Evolutionary conservation across 1,140 invertebrate species (phyloP), one percentile per base, ranked within the genome.

Genomic region (Scaptomyza montana): DNA sequence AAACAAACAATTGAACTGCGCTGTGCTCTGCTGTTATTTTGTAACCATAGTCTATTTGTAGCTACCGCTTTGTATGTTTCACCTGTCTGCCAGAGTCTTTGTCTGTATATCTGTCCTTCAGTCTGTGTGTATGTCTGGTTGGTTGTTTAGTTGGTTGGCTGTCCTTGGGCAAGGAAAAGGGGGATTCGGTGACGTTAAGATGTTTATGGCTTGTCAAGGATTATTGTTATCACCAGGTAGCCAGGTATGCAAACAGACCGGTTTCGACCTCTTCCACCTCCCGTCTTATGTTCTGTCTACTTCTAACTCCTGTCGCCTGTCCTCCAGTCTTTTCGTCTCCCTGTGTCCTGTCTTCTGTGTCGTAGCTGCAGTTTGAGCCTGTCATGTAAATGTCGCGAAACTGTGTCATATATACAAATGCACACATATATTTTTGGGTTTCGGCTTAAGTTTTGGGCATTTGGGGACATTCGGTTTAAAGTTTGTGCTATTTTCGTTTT

Each of bases 171-270:
- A 21, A 5, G 30, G 33, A 8, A 36, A 30, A 30, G 5, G 5
- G 30, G 50, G 49, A 61, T 71, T 7, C 25, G 55, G 55, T 68
- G 78, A 87, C 84, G 85, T 87, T 86, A 89, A 89, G 84, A 89
- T 89, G 84, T 89, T 89, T 89, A 89, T 89, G 84, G 79, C 84
- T 89, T 89, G 84, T 89, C 84, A 89, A 84, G 84, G 84, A 89
- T 89, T 89, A 89, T 89, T 89, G 84, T 89, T 89, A 89, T 89
- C 84, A 80, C 79, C 84, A 84, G 77, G 61, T 77, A 77, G 85
- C 84, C 84, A 89, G 84, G 77, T 89, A 89, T 84, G 79, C 84
- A 84, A 89, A 89, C 84, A 84, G 60, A 33, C 21, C 39, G n/a
- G 25, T 68, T 12, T 50, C 54, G 59, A 46, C 56, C 66, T 73